phyloP scores from a whole-genome alignment of 2,113 vertebrate species.

The Triplophysa tibetana region DNA sequence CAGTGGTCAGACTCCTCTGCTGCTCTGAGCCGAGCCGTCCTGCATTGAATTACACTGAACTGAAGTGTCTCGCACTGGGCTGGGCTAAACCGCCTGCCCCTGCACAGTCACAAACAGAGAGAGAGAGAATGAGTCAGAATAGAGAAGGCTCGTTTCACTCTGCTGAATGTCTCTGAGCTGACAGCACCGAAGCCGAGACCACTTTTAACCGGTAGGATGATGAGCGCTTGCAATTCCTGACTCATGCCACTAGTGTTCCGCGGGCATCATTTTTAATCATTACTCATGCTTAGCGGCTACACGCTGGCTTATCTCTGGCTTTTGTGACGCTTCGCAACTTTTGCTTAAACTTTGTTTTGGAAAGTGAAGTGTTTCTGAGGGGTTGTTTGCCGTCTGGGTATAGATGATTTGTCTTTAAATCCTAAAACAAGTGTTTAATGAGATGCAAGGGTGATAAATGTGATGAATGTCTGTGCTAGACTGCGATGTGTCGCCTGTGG shows the following conservation, averaged over 20 bases:
- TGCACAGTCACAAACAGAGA: background rate
- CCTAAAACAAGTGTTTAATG: background rate
- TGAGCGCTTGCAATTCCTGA: conserved; percentile 9
- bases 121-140: background rate
- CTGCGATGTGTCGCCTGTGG: conserved; percentile 33
- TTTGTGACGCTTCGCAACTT: conserved; percentile 15
- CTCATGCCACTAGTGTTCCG: conserved; percentile 5
- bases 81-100: conserved; percentile 24
- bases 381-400: conserved; percentile 2
- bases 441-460: conserved; percentile 25
- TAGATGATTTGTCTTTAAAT: conserved; percentile 27
- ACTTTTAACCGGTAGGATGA: conserved; percentile 19
- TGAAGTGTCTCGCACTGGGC: conserved; percentile 33
- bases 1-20: background rate
- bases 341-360: background rate
- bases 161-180: conserved; percentile 1
- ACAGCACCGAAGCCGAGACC: background rate
- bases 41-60: conserved; percentile 17
- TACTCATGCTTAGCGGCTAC: background rate
- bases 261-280: background rate
- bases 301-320: background rate
- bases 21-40: conserved; percentile 17
- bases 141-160: background rate
- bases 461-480: conserved; percentile 52
- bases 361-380: background rate